Evolutionary conservation across 2,888 invertebrate species (phyloP), one percentile per base, ranked within the genome.

Genomic region (Balanococcus diminutus): DNA sequence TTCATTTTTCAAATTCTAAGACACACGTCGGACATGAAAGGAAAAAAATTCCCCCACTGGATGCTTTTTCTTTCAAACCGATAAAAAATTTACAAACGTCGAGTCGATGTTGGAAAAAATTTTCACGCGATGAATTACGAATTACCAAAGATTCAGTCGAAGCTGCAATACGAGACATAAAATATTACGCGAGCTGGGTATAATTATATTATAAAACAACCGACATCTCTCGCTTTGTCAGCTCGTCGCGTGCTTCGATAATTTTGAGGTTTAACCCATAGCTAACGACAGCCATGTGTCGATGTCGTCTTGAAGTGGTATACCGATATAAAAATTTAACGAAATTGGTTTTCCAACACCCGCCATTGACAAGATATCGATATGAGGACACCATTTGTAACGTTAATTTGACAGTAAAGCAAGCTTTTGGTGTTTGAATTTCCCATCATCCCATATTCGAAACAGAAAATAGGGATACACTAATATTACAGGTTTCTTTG

Each of bases 331-430:
- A 61, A 61, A 61, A 61, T 61, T 61, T 25, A 61, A 61, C 61
- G 61, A 61, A 61, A 61, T 61, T 61, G 61, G 61, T 61, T 61
- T 61, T 61, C 61, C 61, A 25, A n/a, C n/a, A n/a, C n/a, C n/a
- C n/a, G n/a, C 61, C 19, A 61, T 61, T 61, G 61, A 61, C 61
- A 61, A 61, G 22, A 25, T 61, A 61, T 61, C 61, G 61, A 61
- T 61, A 61, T 61, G 61, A 25, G 61, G 61, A 61, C 61, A 61
- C 61, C 25, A 61, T 61, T 61, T 61, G 61, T 61, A 25, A 61
- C 61, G 61, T 61, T 61, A 61, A 61, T 61, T 61, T 61, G 61
- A 61, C 61, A 61, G 61, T 61, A 61, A 61, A 22, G 25, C 11
- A 46, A 4, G n/a, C 22, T 61, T 22, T 25, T 61, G 61, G 61